Base-by-base conservation (phyloP, 2,797 vertebrate genomes). In the Taenioides sp. region DNA sequence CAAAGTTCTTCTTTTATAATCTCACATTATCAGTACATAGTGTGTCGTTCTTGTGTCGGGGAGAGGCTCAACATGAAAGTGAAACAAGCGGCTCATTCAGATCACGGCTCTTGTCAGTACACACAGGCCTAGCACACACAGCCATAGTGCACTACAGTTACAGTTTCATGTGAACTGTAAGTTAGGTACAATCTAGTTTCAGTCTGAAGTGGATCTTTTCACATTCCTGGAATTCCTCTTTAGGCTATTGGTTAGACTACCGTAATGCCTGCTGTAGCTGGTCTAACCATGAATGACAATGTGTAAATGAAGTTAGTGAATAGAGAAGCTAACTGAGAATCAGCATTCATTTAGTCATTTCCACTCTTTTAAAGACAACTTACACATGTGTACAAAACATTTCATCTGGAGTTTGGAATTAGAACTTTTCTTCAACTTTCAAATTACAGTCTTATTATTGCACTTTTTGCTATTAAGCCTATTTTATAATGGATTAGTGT, bases 151-250 rank as follows among this genome's bases (percentile, higher is more conserved):
- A 7, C 23, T 27, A 4, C 12, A 5, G 5, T 58, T 14, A 57
- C 25, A 28, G 57, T 23, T n/a, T 18, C 22, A 18, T 27, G 69
- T 63, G 47, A 54, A 57, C 73, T 47, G 89, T 75, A 83, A 85
- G 86, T 82, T 84, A 28, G 27, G 70, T 69, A 54, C 67, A 77
- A 84, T 72, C 80, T 87, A 86, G 84, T 92, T 86, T 90, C 89
- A 92, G 90, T 92, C 90, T 93, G 92, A 94, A 93, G 91, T 77
- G 84, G 79, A 92, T 91, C 84, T 86, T 92, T 87, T 83, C 80
- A 90, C 94, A 96, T 97, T 97, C 96, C 91, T 86, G 63, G 78
- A 90, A 96, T 96, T 96, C 95, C 89, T 93, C 85, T 81, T 84
- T 76, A 77, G 83, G 79, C 87, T 91, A 79, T 78, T 82, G 88